A percentile compares a stretch with the other conserved stretches of the same genome.
These are phyloP conservation scores for Enteromius afrohamiltoni DNA, from an alignment of 2,797 vertebrate genomes.

Conservation along the genomic window DNA sequence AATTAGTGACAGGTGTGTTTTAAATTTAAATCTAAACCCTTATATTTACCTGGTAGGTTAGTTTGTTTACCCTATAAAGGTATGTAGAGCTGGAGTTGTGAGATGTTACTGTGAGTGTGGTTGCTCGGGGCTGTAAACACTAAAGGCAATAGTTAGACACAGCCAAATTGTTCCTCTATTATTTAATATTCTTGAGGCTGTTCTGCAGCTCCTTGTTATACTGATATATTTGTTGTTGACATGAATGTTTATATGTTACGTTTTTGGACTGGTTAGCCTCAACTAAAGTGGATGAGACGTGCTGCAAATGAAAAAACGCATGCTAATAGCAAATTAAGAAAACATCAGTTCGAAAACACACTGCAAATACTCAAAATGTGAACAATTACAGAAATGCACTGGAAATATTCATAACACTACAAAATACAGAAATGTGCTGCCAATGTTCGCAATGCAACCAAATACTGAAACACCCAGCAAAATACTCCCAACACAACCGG, in stretches of 20 bases:
- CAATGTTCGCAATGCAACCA: background rate
- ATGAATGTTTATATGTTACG: background rate
- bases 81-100: background rate
- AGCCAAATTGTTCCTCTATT: background rate
- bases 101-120: background rate
- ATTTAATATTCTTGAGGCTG: background rate
- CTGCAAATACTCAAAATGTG: background rate
- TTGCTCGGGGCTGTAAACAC: background rate
- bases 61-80: background rate
- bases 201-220: background rate
- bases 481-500: background rate
- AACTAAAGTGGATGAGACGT: background rate
- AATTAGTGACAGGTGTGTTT: background rate
- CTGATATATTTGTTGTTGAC: background rate
- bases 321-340: background rate
- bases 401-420: background rate
- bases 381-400: background rate
- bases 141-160: background rate
- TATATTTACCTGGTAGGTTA: background rate
- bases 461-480: background rate
- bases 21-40: background rate
- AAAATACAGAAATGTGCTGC: background rate
- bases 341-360: background rate
- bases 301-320: background rate
- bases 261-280: background rate